Conservation (phyloP, 2,797 vertebrate genomes). For the Periophthalmus magnuspinnatus region DNA sequence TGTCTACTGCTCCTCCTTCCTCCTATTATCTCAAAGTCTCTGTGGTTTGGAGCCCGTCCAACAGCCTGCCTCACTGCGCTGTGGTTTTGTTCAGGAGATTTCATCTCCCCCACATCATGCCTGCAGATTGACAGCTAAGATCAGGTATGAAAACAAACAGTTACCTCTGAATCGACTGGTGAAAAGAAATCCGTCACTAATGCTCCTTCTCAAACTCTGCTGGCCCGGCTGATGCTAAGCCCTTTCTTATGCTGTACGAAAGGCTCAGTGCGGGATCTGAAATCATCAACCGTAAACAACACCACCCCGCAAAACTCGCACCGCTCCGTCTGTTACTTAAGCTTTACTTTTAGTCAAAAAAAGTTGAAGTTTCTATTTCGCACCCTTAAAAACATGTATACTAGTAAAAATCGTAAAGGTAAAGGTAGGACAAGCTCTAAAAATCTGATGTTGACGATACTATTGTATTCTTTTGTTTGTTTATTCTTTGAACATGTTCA, state of each 20-base stretch:
- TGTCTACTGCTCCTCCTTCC: slow-evolving; percentile 48
- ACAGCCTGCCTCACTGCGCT: slow-evolving; percentile 78
- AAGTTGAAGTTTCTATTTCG: not conserved
- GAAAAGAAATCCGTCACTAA: slow-evolving; percentile 78
- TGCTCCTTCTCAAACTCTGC: slow-evolving; percentile 57
- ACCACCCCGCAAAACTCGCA: slow-evolving; percentile 41
- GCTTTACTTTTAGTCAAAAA: not conserved
- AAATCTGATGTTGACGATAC: slow-evolving; percentile 59
- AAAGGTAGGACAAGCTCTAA: slow-evolving; percentile 47
- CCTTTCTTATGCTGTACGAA: slow-evolving; percentile 29
- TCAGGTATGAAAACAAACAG: slow-evolving; percentile 88
- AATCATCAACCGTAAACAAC: slow-evolving; percentile 66
- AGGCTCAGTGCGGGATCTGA: slow-evolving; percentile 50
- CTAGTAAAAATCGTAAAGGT: slow-evolving; percentile 52
- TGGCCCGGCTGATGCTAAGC: slow-evolving; percentile 54
- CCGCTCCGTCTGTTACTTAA: not conserved
- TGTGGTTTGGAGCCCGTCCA: slow-evolving; percentile 92
- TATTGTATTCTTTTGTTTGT: slow-evolving; percentile 68
- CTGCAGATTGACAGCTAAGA: slow-evolving; percentile 89
- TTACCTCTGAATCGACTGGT: slow-evolving; percentile 78
- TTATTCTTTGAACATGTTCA: slow-evolving; percentile 61
- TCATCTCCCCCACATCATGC: slow-evolving; percentile 78
- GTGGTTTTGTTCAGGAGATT: slow-evolving; percentile 87
- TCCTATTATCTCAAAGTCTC: slow-evolving; percentile 70
- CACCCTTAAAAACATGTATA: slow-evolving; percentile 19